phyloP scores from a whole-genome alignment of 2,888 invertebrate genomes.

The Euspilapteryx auroguttella region DNA sequence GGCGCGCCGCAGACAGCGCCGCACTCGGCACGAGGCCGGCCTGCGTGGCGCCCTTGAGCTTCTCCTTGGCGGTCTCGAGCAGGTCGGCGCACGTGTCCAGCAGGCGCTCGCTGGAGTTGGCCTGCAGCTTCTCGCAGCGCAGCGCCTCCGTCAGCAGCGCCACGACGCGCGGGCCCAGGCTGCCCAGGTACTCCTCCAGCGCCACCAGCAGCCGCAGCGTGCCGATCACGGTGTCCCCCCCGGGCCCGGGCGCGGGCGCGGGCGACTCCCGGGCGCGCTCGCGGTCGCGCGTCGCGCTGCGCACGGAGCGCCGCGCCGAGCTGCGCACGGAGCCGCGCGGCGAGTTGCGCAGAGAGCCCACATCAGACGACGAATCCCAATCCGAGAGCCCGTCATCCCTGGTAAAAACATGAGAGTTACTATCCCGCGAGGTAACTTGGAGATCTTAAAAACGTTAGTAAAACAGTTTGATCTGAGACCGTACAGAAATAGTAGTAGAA shows the following conservation, averaged over 20 bases:
- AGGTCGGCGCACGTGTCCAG: conserved; percentile 72
- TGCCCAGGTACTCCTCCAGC: conserved; percentile 81
- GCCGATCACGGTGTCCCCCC: conserved; percentile 59
- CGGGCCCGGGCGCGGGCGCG: conserved; percentile 11
- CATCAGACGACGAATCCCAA: conserved; percentile 39
- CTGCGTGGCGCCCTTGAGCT: conserved; percentile 76
- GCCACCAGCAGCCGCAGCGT: conserved; percentile 78
- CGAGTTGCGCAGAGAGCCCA: conserved; percentile 15
- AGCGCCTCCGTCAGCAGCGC: conserved; percentile 76
- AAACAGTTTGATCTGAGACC: too few species aligned
- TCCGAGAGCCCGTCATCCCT: conserved; percentile 34
- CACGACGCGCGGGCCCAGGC: conserved; percentile 78
- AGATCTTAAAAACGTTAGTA: too few species aligned
- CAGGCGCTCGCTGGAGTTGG: conserved; percentile 76
- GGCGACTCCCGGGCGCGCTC: conserved; percentile 8
- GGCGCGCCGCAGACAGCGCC: conserved; percentile 72
- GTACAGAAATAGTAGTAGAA: conserved; percentile 3
- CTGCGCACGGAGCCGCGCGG: conserved; percentile 12
- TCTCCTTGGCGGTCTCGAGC: conserved; percentile 85
- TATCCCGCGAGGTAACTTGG: too few species aligned
- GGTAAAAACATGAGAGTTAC: too few species aligned
- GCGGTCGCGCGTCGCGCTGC: conserved; percentile 7
- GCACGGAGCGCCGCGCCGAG: conserved; percentile 11
- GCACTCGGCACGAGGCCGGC: conserved; percentile 64
- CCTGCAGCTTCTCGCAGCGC: conserved; percentile 72